Base-by-base conservation (phyloP, 1,140 invertebrate genomes). In the Musca domestica region DNA sequence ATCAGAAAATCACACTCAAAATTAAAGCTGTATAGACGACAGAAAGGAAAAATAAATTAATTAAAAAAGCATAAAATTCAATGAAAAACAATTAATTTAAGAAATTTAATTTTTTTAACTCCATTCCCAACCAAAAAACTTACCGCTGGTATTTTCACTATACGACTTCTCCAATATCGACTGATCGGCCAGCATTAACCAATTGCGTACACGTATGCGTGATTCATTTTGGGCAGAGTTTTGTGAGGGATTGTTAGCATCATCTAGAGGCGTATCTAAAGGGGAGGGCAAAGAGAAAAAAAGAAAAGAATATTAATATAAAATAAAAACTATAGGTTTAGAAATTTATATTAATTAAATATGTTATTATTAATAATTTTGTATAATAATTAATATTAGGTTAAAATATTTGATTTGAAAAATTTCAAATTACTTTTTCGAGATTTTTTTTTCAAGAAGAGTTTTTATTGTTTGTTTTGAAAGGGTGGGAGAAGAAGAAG, bases 121-220 rank as follows among this genome's bases (percentile, higher is more conserved):
- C n/a, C n/a, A 41, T 12, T 12, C 10, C 5, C 10, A 41, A 52
- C 6, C 48, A 17, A 6, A 19, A n/a, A 23, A 48, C 48, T 19
- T 27, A 49, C 52, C 7, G 54, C 10, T 41, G 6, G 66, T 47
- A 51, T 20, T 51, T 67, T 51, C 56, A 2, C 27, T 22, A 52
- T 65, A 67, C 7, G 66, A 49, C 22, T 69, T 71, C 19, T 69
- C 72, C 10, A 81, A 75, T 22, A 81, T 74, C 41, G 78, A 78
- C 56, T 81, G 77, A 73, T 81, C 78, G 6, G 78, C 76, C 70
- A 81, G 51, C 78, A 81, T 81, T 14, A 81, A 66, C 78, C 78
- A 81, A 48, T 81, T 81, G 46, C 78, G 76, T 6, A 81, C 78
- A 10, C 78, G 72, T 15, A 81, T 81, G 23, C 78, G 70, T 25